Evolutionary conservation across 2,888 invertebrate genomes (phyloP).

Genomic region (Ferdinandea cuprea): DNA sequence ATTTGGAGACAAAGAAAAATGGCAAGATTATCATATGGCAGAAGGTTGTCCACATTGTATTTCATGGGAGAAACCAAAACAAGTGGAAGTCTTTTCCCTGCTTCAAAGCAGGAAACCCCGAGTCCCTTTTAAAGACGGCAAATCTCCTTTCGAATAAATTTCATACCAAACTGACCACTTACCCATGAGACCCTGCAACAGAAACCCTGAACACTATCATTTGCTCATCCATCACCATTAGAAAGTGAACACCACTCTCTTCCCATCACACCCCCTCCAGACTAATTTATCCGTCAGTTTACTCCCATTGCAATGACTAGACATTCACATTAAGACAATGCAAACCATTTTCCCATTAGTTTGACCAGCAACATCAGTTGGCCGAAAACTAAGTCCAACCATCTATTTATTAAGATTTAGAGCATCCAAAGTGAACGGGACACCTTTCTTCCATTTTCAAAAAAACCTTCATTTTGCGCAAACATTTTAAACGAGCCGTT

Average conservation of each 20-base stretch:
- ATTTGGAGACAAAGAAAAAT: too few species aligned
- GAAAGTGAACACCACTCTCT: slow-evolving; percentile 46
- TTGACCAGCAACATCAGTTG: slow-evolving; percentile 58
- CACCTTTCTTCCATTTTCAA: slow-evolving; percentile 57
- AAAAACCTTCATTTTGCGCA: slow-evolving; percentile 38
- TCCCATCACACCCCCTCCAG: slow-evolving; percentile 7
- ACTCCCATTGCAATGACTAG: slow-evolving; percentile 20
- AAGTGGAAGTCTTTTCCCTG: too few species aligned
- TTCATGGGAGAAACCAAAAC: too few species aligned
- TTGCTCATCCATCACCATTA: slow-evolving; percentile 69
- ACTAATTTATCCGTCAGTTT: slow-evolving; percentile 69
- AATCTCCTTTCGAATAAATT: too few species aligned
- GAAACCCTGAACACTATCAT: slow-evolving; percentile 37
- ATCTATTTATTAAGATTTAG: slow-evolving; percentile 74
- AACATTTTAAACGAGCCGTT: slow-evolving; percentile 29
- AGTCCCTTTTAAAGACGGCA: too few species aligned
- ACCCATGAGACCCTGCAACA: not conserved
- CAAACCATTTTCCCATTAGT: slow-evolving; percentile 65
- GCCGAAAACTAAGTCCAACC: slow-evolving; percentile 68
- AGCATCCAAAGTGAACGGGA: slow-evolving; percentile 49
- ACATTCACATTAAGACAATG: slow-evolving; percentile 52
- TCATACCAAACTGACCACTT: not conserved
- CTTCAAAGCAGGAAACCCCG: too few species aligned
- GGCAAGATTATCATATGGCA: too few species aligned
- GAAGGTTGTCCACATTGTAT: too few species aligned